Conservation (phyloP, 1,140 invertebrate species). For the Leptinotarsa undecemlineata region DNA sequence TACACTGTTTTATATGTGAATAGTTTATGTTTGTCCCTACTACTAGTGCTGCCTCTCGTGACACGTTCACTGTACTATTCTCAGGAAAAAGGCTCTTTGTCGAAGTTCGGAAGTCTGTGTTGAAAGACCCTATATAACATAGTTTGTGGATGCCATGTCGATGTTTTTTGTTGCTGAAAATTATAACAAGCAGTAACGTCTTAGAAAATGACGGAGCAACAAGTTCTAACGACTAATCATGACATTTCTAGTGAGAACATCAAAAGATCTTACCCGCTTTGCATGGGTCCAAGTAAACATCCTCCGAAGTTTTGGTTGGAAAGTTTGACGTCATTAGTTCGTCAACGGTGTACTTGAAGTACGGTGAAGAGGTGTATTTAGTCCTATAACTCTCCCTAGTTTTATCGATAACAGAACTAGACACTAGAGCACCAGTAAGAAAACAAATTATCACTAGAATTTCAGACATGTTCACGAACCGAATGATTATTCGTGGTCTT, state of each 20-base stretch:
- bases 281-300: conserved; percentile 82
- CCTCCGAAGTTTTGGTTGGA: conserved; percentile 69
- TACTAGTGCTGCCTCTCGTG: too few species aligned
- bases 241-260: neutral
- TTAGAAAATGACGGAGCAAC: too few species aligned
- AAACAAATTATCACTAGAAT: conserved; percentile 20
- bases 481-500: neutral
- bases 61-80: too few species aligned
- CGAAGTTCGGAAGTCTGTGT: too few species aligned
- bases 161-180: too few species aligned
- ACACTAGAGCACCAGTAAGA: conserved; percentile 20
- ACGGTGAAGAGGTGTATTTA: neutral
- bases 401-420: conserved; percentile 22
- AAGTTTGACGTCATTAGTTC: conserved; percentile 68
- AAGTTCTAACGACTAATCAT: too few species aligned
- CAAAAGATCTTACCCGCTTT: conserved; percentile 71
- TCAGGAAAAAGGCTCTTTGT: too few species aligned
- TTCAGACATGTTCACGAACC: neutral
- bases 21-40: too few species aligned
- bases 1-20: too few species aligned
- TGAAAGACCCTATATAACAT: too few species aligned
- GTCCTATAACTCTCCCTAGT: neutral
- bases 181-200: too few species aligned
- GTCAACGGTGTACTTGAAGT: conserved; percentile 68
- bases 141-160: too few species aligned